Conservation (phyloP, 1,140 invertebrate species). For the Mercenaria mercenaria region DNA sequence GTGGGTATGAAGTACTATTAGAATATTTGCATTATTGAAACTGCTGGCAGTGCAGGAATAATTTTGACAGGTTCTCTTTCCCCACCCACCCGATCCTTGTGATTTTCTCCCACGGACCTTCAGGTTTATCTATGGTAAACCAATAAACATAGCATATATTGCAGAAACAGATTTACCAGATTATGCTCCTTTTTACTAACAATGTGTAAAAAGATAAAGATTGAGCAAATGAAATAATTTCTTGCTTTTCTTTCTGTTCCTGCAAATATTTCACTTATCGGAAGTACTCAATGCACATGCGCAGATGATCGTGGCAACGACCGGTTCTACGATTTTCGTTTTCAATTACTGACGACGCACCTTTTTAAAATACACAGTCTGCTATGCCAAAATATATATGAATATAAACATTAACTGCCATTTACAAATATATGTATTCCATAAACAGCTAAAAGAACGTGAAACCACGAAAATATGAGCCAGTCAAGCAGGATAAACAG, state of each 20-base stretch:
- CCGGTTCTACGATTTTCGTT: not conserved
- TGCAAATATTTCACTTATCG: not conserved
- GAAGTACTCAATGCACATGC: conserved; percentile 13
- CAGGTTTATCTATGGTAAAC: not conserved
- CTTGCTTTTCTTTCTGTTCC: not conserved
- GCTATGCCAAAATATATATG: too few species aligned
- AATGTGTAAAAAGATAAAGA: too few species aligned
- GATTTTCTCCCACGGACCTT: not conserved
- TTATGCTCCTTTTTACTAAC: not conserved
- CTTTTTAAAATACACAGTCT: too few species aligned
- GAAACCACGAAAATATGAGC: too few species aligned
- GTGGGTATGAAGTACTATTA: not conserved
- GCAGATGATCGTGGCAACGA: conserved; percentile 42
- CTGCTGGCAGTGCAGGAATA: not conserved
- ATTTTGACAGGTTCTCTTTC: not conserved
- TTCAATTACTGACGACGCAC: not conserved
- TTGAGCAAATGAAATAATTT: not conserved
- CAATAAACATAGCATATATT: not conserved
- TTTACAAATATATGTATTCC: too few species aligned
- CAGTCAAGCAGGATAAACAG: too few species aligned
- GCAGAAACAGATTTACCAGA: not conserved
- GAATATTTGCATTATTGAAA: not conserved
- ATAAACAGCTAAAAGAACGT: too few species aligned
- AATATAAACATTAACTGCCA: too few species aligned
- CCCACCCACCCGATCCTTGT: not conserved